phyloP scores from a whole-genome alignment of 2,888 invertebrate genomes.

The Gisinianus flammeolus region DNA sequence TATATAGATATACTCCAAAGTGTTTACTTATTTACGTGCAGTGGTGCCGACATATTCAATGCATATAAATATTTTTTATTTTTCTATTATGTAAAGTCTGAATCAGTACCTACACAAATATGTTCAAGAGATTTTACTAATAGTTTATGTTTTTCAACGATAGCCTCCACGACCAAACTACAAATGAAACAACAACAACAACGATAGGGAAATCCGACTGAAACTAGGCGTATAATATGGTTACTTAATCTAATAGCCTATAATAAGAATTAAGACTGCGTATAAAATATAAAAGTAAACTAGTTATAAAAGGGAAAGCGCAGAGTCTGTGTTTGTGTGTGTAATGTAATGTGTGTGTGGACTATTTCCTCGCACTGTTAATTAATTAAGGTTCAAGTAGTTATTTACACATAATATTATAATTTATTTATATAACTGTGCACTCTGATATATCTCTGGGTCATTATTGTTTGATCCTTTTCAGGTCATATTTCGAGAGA shows the following conservation, averaged over 20 bases:
- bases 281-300: neutral
- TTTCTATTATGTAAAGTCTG: too few relatives aligned
- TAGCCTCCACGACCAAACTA: neutral
- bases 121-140: too few relatives aligned
- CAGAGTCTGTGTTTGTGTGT: neutral
- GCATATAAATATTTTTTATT: too few relatives aligned
- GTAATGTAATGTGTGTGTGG: neutral
- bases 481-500: neutral
- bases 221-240: neutral
- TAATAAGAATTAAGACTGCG: neutral
- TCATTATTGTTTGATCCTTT: neutral
- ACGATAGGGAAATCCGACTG: neutral
- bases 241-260: neutral
- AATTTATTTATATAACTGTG: too few relatives aligned
- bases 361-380: neutral
- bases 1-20: too few relatives aligned
- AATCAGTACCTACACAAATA: too few relatives aligned
- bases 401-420: too few relatives aligned
- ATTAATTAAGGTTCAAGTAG: neutral
- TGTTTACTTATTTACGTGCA: too few relatives aligned
- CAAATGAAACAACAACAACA: neutral
- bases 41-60: too few relatives aligned
- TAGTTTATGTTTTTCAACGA: too few relatives aligned
- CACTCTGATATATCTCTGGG: neutral
- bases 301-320: neutral